Percentiles rank a stretch among this genome's conserved stretches.
Evolutionary conservation across 2,113 vertebrate genomes (phyloP).

Genomic region (Carassius auratus): DNA sequence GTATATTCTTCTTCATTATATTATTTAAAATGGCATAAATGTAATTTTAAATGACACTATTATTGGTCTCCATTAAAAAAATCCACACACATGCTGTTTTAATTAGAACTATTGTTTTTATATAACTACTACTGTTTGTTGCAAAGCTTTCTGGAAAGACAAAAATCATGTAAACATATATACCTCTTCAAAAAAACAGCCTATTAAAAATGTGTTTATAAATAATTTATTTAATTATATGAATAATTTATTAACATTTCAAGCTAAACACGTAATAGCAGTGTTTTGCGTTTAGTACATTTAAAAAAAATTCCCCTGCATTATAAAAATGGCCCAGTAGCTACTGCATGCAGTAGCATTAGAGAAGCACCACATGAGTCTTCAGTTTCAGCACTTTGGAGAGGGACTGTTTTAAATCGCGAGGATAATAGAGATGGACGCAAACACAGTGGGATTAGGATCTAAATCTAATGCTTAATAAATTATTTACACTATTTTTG

Average conservation of each 20-base stretch:
- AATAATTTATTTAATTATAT: neutral
- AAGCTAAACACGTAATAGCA: neutral
- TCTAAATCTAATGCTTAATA: neutral
- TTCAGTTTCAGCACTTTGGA: conserved; percentile 35
- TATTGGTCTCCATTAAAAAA: neutral
- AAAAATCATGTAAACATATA: neutral
- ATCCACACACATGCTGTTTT: neutral
- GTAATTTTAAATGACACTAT: neutral
- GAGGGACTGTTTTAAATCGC: neutral
- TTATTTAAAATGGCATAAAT: neutral
- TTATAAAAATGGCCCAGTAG: neutral
- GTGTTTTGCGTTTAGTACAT: neutral
- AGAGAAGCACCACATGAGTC: too few relatives aligned
- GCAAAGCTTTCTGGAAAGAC: neutral
- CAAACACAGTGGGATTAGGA: neutral
- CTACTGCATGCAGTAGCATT: too few relatives aligned
- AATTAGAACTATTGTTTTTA: neutral
- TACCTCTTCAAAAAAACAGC: neutral
- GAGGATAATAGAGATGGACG: neutral
- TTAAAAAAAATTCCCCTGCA: too few relatives aligned
- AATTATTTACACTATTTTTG: neutral
- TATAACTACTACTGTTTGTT: neutral
- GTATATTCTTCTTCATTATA: neutral
- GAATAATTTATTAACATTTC: neutral
- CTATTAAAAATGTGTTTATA: neutral